Conservation (phyloP, 2,797 vertebrate species). For the Philypnodon macrostomus region DNA sequence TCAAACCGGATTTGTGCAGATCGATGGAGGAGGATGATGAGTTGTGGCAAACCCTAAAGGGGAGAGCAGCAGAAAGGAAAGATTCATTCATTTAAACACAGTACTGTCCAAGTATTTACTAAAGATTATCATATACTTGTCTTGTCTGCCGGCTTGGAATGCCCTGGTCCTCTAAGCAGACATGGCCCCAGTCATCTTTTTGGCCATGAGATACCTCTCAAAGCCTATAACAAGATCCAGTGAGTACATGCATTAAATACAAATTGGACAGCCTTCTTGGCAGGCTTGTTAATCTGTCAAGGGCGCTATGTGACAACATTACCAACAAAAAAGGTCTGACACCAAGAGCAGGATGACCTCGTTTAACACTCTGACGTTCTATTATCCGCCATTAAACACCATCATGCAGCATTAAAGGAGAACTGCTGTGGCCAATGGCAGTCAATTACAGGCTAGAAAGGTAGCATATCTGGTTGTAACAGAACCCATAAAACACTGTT, state of each 20-base stretch:
- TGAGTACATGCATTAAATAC: slow-evolving; percentile 9
- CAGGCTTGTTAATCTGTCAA: slow-evolving; percentile 19
- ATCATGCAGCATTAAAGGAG: slow-evolving; percentile 47
- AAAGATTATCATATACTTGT: too few relatives aligned
- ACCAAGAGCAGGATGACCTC: slow-evolving; percentile 16
- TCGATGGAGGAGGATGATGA: too few relatives aligned
- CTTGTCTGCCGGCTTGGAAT: too few relatives aligned
- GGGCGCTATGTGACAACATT: slow-evolving; percentile 17
- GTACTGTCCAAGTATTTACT: too few relatives aligned
- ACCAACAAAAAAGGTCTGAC: slow-evolving; percentile 22
- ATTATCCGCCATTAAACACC: slow-evolving; percentile 56
- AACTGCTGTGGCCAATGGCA: slow-evolving; percentile 30
- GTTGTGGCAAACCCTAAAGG: too few relatives aligned
- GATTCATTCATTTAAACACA: too few relatives aligned
- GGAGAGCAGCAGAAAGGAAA: too few relatives aligned
- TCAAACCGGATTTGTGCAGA: too few relatives aligned
- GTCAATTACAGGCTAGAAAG: slow-evolving; percentile 49
- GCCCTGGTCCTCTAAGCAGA: too few relatives aligned
- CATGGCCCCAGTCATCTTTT: not conserved
- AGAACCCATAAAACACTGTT: slow-evolving; percentile 52
- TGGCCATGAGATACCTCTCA: not conserved
- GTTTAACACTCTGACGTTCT: slow-evolving; percentile 29
- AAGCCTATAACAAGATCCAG: slow-evolving; percentile 16
- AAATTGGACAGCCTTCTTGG: slow-evolving; percentile 16
- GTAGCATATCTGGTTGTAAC: slow-evolving; percentile 40